These are phyloP conservation scores for Agrypnia vestita DNA, from an alignment of 1,140 invertebrate species.

Conservation along the genomic window DNA sequence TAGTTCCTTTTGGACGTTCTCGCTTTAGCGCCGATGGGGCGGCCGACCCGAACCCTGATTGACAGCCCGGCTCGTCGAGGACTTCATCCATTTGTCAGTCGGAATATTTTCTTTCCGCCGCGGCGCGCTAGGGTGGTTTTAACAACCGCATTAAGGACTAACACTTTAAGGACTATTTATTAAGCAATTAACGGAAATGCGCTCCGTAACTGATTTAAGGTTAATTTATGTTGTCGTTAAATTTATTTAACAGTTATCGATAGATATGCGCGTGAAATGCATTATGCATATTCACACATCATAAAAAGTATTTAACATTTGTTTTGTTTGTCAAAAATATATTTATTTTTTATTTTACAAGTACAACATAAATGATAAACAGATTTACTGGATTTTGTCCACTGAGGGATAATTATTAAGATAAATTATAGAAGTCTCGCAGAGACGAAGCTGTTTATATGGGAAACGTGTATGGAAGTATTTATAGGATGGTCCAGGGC, in stretches of 20 bases:
- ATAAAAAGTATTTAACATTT: not conserved
- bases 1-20: not conserved
- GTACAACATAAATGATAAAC: no score
- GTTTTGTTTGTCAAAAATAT: not conserved
- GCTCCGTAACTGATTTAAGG: slow-evolving; percentile 14
- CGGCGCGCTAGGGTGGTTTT: slow-evolving; percentile 33
- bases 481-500: no score
- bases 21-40: not conserved
- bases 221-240: not conserved
- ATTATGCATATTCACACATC: not conserved
- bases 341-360: not conserved
- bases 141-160: slow-evolving; percentile 48
- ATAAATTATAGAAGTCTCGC: no score
- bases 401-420: no score
- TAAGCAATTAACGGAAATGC: slow-evolving; percentile 10
- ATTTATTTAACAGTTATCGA: not conserved
- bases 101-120: slow-evolving; percentile 36
- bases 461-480: no score
- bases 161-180: slow-evolving; percentile 42
- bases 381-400: no score
- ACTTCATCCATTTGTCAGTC: slow-evolving; percentile 54
- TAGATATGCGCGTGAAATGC: no score
- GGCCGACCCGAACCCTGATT: slow-evolving; percentile 36
- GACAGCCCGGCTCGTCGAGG: slow-evolving; percentile 44
- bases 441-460: no score